phyloP scores from a whole-genome alignment of 37 sponge, comb jelly and placozoan genomes.

The Ianthella basta region DNA sequence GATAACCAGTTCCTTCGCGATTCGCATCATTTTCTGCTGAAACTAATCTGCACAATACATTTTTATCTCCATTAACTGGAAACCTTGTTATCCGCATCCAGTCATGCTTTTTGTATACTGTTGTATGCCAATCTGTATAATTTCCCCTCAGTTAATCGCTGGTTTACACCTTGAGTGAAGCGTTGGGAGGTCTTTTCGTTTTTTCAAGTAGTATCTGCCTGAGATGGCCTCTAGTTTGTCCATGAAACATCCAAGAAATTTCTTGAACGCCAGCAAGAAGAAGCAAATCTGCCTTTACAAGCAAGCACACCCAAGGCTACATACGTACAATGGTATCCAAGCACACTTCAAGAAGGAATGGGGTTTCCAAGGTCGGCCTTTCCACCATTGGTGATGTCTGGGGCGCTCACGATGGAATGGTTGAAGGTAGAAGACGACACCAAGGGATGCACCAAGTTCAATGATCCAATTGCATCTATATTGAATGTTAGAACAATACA shows the following conservation, averaged over 20 bases:
- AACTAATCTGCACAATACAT: constrained; percentile 14
- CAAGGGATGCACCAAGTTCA: too few relatives aligned
- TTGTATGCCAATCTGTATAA: constrained; percentile 26
- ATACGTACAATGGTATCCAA: constrained; percentile 23
- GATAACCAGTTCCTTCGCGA: constrained; percentile 31
- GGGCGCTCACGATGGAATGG: constrained; percentile 12
- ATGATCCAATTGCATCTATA: too few relatives aligned
- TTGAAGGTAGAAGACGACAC: constrained; percentile 22
- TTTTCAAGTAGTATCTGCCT: background rate
- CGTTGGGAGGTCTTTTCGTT: background rate
- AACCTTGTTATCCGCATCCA: constrained; percentile 33
- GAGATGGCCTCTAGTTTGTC: constrained; percentile 30
- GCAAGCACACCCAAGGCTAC: constrained; percentile 4
- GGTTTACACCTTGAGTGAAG: too few relatives aligned
- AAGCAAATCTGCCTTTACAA: constrained; percentile 25
- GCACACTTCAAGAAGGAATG: constrained; percentile 32
- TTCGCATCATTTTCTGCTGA: constrained; percentile 26
- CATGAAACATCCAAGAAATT: constrained; percentile 5
- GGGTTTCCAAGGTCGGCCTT: constrained; percentile 26
- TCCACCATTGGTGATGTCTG: constrained; percentile 36
- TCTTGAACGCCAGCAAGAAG: constrained; percentile 28
- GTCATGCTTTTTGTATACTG: constrained; percentile 24
- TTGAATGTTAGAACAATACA: too few relatives aligned
- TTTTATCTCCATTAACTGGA: constrained; percentile 27
- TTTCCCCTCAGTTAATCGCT: constrained; percentile 19